These are phyloP conservation scores for Crocallis elinguaria DNA, from an alignment of 2,888 invertebrate species.

Conservation along the genomic window DNA sequence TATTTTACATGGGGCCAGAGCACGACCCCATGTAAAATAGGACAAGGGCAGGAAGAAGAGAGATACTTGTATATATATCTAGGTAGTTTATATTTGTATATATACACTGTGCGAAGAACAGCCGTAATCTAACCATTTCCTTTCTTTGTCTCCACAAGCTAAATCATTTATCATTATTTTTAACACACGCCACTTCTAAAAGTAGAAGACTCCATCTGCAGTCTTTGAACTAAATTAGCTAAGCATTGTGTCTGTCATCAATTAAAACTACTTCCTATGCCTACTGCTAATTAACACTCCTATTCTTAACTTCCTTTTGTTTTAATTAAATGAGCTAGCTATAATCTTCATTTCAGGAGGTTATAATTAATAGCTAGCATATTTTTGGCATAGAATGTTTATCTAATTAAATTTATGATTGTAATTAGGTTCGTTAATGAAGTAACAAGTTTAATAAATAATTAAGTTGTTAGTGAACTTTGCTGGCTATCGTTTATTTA, in stretches of 20 bases:
- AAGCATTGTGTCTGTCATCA: slow-evolving; percentile 40
- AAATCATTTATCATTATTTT: slow-evolving; percentile 1
- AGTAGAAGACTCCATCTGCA: slow-evolving; percentile 32
- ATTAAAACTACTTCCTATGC: slow-evolving; percentile 34
- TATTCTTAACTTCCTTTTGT: slow-evolving; percentile 19
- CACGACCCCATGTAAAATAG: too few species aligned
- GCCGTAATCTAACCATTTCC: neutral
- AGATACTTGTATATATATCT: neutral
- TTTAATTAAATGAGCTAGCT: slow-evolving; percentile 4
- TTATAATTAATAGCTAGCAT: neutral
- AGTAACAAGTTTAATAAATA: too few species aligned
- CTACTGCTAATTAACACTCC: slow-evolving; percentile 29
- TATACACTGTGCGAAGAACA: neutral
- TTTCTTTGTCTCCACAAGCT: neutral
- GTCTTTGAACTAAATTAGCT: slow-evolving; percentile 46
- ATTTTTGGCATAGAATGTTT: neutral
- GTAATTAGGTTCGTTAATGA: too few species aligned
- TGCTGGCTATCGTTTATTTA: too few species aligned
- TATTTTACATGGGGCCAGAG: too few species aligned
- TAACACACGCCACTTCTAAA: slow-evolving; percentile 13
- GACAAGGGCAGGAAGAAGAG: too few species aligned
- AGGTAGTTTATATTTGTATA: neutral
- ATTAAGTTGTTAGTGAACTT: too few species aligned
- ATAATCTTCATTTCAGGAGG: neutral
- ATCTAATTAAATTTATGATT: neutral